Conservation (phyloP, 92 coral and sea anemone species). For the Parazoanthus atlanticus region DNA sequence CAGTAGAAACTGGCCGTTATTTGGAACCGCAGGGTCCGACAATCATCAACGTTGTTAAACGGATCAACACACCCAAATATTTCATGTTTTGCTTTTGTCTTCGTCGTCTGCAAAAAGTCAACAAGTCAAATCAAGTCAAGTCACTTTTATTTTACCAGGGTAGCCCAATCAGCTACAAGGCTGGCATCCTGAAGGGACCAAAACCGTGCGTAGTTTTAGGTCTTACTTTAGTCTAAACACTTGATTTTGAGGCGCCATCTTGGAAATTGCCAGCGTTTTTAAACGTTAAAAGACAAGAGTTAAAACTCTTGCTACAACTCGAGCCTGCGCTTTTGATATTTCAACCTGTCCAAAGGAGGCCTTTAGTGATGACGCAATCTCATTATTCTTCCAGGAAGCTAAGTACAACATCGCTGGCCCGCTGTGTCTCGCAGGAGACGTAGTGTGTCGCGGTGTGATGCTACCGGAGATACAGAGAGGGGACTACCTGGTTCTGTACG, state of each 20-base stretch:
- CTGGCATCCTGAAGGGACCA: no score
- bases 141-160: no score
- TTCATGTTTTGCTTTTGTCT: no score
- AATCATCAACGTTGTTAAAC: no score
- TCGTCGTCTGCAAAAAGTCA: no score
- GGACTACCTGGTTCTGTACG: conserved; percentile 77
- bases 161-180: no score
- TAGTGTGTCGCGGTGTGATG: conserved; percentile 64
- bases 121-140: no score
- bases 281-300: no score
- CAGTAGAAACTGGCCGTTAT: no score
- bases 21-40: no score
- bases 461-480: conserved; percentile 85
- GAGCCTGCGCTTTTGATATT: neutral
- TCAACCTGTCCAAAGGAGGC: neutral
- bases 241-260: neutral
- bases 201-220: no score
- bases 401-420: conserved; percentile 92
- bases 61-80: no score
- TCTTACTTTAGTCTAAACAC: neutral
- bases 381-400: conserved; percentile 44
- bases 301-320: neutral
- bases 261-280: neutral
- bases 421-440: conserved; percentile 90
- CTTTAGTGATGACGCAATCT: neutral